phyloP scores from a whole-genome alignment of 2,888 invertebrate species.

The Bimastos eiseni region DNA sequence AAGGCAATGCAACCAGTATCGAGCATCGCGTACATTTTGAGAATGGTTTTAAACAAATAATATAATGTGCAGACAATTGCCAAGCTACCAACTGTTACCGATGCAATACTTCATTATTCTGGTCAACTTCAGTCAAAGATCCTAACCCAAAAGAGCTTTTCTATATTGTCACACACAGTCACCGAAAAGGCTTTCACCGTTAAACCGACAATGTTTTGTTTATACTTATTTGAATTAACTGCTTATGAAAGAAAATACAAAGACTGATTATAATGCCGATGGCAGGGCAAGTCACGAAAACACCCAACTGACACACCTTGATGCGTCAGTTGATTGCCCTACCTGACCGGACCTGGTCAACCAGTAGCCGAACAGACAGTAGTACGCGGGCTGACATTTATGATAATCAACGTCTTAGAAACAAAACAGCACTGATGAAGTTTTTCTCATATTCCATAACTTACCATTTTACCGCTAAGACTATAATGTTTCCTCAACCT shows the following conservation, averaged over 20 bases:
- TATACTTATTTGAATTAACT: neutral
- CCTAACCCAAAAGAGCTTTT: neutral
- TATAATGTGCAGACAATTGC: neutral
- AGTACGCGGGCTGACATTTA: neutral
- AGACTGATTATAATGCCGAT: neutral
- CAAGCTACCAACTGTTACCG: neutral
- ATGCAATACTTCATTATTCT: neutral
- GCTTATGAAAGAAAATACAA: neutral
- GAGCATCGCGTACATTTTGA: too few relatives aligned
- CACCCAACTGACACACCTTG: neutral
- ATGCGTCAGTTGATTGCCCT: constrained; percentile 13
- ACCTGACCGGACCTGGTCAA: neutral
- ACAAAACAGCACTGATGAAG: neutral
- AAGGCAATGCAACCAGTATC: too few relatives aligned
- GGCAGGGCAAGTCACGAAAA: neutral
- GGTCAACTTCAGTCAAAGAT: neutral
- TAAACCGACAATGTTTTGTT: neutral
- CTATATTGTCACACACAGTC: neutral
- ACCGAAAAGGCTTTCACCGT: neutral
- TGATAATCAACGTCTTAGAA: neutral
- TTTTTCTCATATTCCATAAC: neutral
- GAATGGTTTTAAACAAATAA: neutral
- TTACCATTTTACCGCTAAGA: neutral
- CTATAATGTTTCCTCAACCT: neutral
- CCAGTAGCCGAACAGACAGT: neutral